Evolutionary conservation across 2,113 vertebrate genomes (phyloP), one percentile per base, ranked within the genome.

Genomic region (Grammomys surdaster): DNA sequence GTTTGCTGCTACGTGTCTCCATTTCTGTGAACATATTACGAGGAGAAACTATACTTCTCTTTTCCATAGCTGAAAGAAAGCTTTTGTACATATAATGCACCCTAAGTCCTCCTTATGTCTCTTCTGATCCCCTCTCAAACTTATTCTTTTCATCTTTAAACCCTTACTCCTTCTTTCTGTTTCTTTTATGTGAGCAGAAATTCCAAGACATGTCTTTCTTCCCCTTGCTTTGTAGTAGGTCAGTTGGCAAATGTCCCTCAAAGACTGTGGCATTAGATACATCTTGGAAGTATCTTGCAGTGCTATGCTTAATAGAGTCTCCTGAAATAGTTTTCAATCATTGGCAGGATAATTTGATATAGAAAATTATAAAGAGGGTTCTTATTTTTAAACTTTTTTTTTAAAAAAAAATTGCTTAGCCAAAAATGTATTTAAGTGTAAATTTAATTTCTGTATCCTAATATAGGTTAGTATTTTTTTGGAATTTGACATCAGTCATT

Each of bases 381-480:
- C 3, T 46, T 28, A 9, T 24, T 28, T 65, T 65, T 65, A 26
- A 28, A 28, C 3, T 31, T 33, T 12, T 28, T 54, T 58, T 93
- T 24, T 17, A n/a, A n/a, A n/a, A 51, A 36, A 90, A 81, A 12
- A 58, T 91, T 28, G 16, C 56, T 54, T 19, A 93, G 22, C 43
- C 51, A 51, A 92, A 94, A 96, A 58, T 88, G 3, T 19, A 90
- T 80, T 12, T 75, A 90, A 58, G 43, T 90, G 40, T 90, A 75
- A 93, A 40, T 77, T 87, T 88, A 75, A 93, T 51, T 82, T 82
- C 69, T 77, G 88, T 93, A 94, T 88, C 20, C 43, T 51, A 56
- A 75, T 63, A 76, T 2, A 80, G 46, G 0, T 89, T 78, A 16
- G n/a, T 31, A 6, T 58, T 58, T 89, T n/a, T 31, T 73, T 40